Evolutionary conservation across 1,140 invertebrate genomes (phyloP).

Genomic region (Microplitis mediator): DNA sequence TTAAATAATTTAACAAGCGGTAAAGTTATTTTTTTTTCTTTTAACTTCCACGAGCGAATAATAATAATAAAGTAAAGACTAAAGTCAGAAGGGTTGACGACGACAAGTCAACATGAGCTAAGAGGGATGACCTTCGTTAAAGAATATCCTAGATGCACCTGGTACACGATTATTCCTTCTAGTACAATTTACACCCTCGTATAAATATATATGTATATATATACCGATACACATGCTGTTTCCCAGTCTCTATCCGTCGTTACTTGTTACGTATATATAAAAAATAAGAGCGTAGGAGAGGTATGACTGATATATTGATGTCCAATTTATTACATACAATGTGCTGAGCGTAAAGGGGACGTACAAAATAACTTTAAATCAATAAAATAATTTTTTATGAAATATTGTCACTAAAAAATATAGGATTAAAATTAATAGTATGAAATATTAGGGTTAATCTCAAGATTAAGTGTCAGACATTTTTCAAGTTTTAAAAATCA

Average conservation of each 20-base stretch:
- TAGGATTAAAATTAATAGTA: no score
- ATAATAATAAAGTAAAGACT: neutral
- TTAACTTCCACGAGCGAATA: no score
- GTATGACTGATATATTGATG: neutral
- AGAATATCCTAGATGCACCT: conserved; percentile 51
- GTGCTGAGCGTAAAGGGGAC: neutral
- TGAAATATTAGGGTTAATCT: no score
- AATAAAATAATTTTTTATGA: no score
- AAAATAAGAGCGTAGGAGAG: neutral
- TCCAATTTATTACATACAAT: neutral
- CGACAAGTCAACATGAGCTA: conserved; percentile 8
- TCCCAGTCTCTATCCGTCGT: no score
- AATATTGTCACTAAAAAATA: no score
- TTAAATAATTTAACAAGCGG: no score
- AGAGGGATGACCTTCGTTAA: conserved; percentile 50
- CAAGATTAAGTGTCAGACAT: no score
- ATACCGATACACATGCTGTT: neutral
- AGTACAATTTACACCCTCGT: no score
- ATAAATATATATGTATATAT: conserved; percentile 32
- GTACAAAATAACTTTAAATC: neutral
- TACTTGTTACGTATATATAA: neutral
- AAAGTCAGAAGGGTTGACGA: conserved; percentile 3
- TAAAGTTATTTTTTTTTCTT: no score
- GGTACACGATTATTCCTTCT: conserved; percentile 50
- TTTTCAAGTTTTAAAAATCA: no score